Conservation (phyloP, 2,888 invertebrate genomes). For the Automeris io region DNA sequence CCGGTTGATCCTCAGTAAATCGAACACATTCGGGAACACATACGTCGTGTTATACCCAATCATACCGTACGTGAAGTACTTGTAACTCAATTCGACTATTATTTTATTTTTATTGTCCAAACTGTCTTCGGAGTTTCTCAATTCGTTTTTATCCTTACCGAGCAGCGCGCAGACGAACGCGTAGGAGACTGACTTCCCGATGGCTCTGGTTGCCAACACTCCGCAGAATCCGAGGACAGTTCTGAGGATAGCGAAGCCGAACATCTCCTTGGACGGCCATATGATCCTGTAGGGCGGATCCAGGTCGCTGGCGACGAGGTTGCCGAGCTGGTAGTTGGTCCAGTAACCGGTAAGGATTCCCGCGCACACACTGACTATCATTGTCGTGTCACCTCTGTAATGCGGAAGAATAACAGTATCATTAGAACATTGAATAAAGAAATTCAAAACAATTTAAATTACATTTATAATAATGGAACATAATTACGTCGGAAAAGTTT, state of each 20-base stretch:
- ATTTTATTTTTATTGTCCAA: conserved; percentile 83
- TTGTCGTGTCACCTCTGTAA: conserved; percentile 91
- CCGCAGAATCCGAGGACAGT: conserved; percentile 86
- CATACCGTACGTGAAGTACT: conserved; percentile 87
- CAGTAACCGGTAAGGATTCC: conserved; percentile 89
- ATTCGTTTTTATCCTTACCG: conserved; percentile 80
- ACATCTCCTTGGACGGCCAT: conserved; percentile 86
- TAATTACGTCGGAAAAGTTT: too few species aligned
- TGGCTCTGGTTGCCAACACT: conserved; percentile 81
- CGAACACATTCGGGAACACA: conserved; percentile 86
- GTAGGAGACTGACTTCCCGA: conserved; percentile 83
- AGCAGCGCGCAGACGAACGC: conserved; percentile 83
- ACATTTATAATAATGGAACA: too few species aligned
- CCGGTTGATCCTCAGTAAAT: conserved; percentile 85
- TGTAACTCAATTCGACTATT: conserved; percentile 88
- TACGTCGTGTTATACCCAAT: conserved; percentile 89
- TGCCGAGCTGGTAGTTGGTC: conserved; percentile 89
- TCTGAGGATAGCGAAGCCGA: conserved; percentile 80
- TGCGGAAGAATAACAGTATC: neutral
- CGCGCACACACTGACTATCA: conserved; percentile 88
- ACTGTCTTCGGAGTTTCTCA: conserved; percentile 80
- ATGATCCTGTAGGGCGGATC: conserved; percentile 86
- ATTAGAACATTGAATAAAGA: too few species aligned
- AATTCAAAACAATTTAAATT: too few species aligned
- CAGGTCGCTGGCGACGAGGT: conserved; percentile 76